A percentile compares a stretch with the other conserved stretches of the same genome.
Conservation (phyloP, 2,888 invertebrate species). For the Archips crataeganus region DNA sequence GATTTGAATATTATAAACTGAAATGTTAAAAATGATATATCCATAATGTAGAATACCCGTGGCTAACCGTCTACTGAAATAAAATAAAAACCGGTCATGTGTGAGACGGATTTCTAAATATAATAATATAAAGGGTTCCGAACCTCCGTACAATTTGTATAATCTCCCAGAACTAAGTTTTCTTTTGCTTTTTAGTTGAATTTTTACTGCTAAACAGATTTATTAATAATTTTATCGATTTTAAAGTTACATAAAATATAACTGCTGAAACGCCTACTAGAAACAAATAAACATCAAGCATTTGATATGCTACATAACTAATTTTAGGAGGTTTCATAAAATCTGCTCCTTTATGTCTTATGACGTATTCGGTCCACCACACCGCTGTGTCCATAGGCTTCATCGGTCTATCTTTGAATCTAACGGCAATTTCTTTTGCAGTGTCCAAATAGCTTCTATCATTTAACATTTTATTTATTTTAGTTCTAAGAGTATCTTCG, state of each 20-base stretch:
- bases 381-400: constrained; percentile 47
- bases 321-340: constrained; percentile 56
- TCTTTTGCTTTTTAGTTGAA: not conserved
- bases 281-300: constrained; percentile 79
- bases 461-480: constrained; percentile 63
- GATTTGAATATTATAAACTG: constrained; percentile 32
- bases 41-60: constrained; percentile 36
- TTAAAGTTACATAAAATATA: constrained; percentile 29
- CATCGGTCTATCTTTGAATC: constrained; percentile 49
- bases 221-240: constrained; percentile 7
- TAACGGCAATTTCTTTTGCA: constrained; percentile 43
- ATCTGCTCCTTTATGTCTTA: constrained; percentile 50
- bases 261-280: constrained; percentile 55
- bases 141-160: too few relatives aligned
- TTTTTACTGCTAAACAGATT: not conserved
- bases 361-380: constrained; percentile 51
- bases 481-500: constrained; percentile 58
- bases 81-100: not conserved
- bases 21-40: constrained; percentile 32
- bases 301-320: constrained; percentile 67
- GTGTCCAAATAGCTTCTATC: constrained; percentile 54
- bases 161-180: not conserved
- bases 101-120: too few relatives aligned
- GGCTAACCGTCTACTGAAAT: constrained; percentile 39
- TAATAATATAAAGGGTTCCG: too few relatives aligned